A percentile compares a stretch with the other conserved stretches of the same genome.
These are phyloP conservation scores for Drosophila lacicola DNA, from an alignment of 2,888 invertebrate genomes.

Conservation along the genomic window DNA sequence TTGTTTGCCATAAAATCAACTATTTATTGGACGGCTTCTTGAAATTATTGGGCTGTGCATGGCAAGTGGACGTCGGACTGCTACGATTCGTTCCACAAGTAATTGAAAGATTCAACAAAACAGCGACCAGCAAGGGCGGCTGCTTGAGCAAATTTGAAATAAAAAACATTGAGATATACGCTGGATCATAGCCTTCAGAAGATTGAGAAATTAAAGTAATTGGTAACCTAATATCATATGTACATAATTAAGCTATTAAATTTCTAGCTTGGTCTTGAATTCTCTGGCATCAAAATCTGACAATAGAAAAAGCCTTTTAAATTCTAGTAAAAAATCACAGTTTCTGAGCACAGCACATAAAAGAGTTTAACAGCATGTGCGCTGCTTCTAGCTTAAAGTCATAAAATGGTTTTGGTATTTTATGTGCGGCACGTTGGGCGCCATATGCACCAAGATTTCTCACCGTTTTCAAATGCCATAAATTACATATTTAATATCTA, in stretches of 20 bases:
- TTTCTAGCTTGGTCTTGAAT: too few relatives aligned
- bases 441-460: background rate
- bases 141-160: background rate
- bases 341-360: background rate
- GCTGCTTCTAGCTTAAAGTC: background rate
- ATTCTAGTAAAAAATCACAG: background rate
- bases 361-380: background rate
- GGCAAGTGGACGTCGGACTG: background rate
- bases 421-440: background rate
- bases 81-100: slow-evolving; percentile 8
- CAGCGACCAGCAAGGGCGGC: background rate
- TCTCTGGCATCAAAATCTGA: too few relatives aligned
- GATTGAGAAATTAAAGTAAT: background rate
- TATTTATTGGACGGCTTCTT: slow-evolving; percentile 53
- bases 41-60: slow-evolving; percentile 33
- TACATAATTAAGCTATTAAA: too few relatives aligned
- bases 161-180: background rate
- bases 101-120: slow-evolving; percentile 19
- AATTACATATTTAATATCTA: background rate
- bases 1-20: slow-evolving; percentile 43
- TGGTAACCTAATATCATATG: background rate
- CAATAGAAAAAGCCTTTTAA: too few relatives aligned
- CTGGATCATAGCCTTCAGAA: background rate
- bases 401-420: background rate
- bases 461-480: background rate